phyloP scores from a whole-genome alignment of 2,797 vertebrate species.

The Poeciliopsis paucimaculata region DNA sequence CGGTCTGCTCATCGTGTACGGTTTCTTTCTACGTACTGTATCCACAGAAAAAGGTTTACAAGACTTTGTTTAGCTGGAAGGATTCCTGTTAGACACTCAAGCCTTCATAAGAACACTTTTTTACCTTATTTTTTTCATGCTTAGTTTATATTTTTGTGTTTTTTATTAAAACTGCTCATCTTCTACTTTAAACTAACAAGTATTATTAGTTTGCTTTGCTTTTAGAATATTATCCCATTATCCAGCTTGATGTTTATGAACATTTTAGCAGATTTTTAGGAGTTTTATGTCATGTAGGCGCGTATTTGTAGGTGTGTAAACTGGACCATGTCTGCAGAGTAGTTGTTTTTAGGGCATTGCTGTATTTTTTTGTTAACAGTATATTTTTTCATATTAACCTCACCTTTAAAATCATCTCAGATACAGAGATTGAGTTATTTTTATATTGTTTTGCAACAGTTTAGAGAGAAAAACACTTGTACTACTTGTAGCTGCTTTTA shows the following conservation, averaged over 20 bases:
- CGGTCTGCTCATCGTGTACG: background rate
- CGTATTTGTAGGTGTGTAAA: conserved; percentile 31
- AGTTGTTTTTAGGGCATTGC: conserved; percentile 21
- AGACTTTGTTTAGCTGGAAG: conserved; percentile 43
- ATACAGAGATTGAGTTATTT: conserved; percentile 52
- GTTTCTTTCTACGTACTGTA: conserved; percentile 67
- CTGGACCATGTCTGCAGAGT: background rate
- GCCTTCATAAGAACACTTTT: conserved; percentile 19
- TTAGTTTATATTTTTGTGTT: background rate
- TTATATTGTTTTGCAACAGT: conserved; percentile 48
- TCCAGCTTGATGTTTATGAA: conserved; percentile 21
- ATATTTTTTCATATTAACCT: conserved; percentile 23
- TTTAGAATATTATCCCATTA: conserved; percentile 50
- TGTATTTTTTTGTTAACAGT: conserved; percentile 23
- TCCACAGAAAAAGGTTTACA: conserved; percentile 75
- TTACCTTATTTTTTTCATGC: background rate
- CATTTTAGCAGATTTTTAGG: background rate
- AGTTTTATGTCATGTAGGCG: background rate
- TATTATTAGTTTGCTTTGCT: conserved; percentile 14
- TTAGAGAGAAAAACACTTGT: conserved; percentile 51
- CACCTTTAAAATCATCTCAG: conserved; percentile 41
- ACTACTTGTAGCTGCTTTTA: conserved; percentile 42
- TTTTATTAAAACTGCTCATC: conserved; percentile 59
- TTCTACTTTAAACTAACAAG: conserved; percentile 55
- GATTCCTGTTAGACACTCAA: conserved; percentile 34